Percentiles rank a stretch among this genome's conserved stretches.
phyloP scores from a whole-genome alignment of 1,140 invertebrate genomes.

The Drosophila navojoa region DNA sequence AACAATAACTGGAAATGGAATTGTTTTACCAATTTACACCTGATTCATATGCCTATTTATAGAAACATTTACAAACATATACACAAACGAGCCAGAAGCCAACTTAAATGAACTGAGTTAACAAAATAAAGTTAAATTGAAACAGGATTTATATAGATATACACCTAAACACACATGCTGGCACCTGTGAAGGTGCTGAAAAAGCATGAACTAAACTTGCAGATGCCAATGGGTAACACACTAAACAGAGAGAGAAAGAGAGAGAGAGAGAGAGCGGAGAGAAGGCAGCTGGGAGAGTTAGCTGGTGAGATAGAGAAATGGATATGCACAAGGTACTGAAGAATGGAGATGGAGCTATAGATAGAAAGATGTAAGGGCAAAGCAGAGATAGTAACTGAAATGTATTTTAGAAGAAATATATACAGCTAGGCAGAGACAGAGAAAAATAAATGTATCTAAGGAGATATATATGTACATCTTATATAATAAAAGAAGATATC shows the following conservation, averaged over 20 bases:
- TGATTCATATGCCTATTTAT: conserved; percentile 28
- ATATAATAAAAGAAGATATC: too few species aligned
- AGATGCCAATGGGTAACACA: not conserved
- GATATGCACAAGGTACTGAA: too few species aligned
- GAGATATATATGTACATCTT: too few species aligned
- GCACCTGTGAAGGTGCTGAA: not conserved
- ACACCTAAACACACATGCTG: not conserved
- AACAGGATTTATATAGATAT: conserved; percentile 1
- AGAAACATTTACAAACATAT: conserved; percentile 1
- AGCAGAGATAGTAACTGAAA: not conserved
- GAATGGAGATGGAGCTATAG: not conserved
- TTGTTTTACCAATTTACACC: conserved; percentile 19
- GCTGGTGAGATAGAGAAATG: too few species aligned
- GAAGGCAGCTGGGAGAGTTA: too few species aligned
- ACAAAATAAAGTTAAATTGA: conserved; percentile 9
- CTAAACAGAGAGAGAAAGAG: not conserved
- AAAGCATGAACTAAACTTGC: not conserved
- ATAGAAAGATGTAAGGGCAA: not conserved
- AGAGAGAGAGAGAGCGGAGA: too few species aligned
- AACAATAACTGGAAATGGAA: conserved; percentile 21
- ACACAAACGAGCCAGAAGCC: conserved; percentile 11
- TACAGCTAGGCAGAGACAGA: too few species aligned
- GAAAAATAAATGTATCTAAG: too few species aligned
- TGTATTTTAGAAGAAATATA: too few species aligned
- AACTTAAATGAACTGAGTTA: conserved; percentile 26